phyloP scores from a whole-genome alignment of 2,797 vertebrate genomes.

The Chrosomus eos region DNA sequence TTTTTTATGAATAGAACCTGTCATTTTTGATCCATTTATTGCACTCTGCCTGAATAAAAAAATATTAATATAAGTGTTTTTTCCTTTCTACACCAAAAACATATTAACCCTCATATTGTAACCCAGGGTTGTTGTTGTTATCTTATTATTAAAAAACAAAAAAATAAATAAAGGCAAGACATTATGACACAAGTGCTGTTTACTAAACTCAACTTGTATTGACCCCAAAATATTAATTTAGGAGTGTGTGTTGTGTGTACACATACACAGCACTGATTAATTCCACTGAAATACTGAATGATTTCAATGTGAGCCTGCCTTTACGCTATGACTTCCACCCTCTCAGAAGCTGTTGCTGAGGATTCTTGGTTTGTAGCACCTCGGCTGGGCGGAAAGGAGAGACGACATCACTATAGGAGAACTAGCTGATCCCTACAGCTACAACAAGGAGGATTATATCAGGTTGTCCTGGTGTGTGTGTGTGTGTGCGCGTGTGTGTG shows the following conservation, averaged over 20 bases:
- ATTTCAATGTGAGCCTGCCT: conserved; percentile 14
- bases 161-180: too few relatives aligned
- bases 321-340: conserved; percentile 17
- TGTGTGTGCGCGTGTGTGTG: too few relatives aligned
- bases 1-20: background rate
- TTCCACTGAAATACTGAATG: conserved; percentile 26
- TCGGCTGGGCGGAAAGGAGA: background rate
- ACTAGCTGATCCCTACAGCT: background rate
- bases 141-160: too few relatives aligned
- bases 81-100: background rate
- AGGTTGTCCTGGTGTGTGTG: background rate
- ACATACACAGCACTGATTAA: background rate
- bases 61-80: too few relatives aligned
- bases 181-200: background rate
- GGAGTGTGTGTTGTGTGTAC: background rate
- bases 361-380: background rate
- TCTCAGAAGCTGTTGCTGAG: background rate
- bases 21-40: background rate
- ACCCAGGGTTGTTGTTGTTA: too few relatives aligned
- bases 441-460: conserved; percentile 5
- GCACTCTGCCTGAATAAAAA: background rate
- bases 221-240: background rate
- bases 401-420: background rate
- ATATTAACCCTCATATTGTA: background rate
- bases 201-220: background rate